Conservation (phyloP, 1,140 invertebrate genomes). For the Cherax quadricarinatus region DNA sequence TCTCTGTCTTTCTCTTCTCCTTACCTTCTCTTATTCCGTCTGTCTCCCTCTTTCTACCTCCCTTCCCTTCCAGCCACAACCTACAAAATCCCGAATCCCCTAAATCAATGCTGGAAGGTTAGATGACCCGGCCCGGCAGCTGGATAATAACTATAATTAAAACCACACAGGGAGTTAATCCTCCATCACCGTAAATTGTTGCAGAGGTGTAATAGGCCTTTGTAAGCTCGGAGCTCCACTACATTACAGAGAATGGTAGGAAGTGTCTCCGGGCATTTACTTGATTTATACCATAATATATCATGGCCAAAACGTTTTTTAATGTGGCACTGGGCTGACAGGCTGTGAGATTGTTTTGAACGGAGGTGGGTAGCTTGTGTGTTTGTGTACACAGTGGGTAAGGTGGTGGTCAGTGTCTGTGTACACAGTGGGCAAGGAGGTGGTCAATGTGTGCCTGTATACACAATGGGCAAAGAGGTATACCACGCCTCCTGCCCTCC, state of each 20-base stretch:
- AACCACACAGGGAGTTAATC: slow-evolving; percentile 38
- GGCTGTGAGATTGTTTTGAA: slow-evolving; percentile 16
- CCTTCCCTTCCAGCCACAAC: neutral
- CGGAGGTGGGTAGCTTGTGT: neutral
- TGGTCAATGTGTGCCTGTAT: neutral
- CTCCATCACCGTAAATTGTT: slow-evolving; percentile 38
- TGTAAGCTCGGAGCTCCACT: neutral
- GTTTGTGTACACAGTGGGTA: neutral
- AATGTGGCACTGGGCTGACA: neutral
- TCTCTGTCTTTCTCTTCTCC: neutral
- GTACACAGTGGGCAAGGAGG: neutral
- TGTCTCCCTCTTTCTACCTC: neutral
- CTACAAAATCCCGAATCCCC: neutral
- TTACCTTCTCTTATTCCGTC: neutral
- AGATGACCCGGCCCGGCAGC: neutral
- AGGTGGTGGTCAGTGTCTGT: neutral
- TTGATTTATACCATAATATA: slow-evolving; percentile 15
- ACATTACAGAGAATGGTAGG: slow-evolving; percentile 13
- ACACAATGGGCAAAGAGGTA: neutral
- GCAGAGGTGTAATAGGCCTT: slow-evolving; percentile 23
- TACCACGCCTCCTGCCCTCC: too few relatives aligned
- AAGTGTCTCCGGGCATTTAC: slow-evolving; percentile 7
- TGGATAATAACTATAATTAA: slow-evolving; percentile 30
- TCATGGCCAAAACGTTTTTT: neutral
- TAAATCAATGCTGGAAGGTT: slow-evolving; percentile 11